Conservation (phyloP, 1,140 invertebrate species). For the Aphelenchoides fujianensis region DNA sequence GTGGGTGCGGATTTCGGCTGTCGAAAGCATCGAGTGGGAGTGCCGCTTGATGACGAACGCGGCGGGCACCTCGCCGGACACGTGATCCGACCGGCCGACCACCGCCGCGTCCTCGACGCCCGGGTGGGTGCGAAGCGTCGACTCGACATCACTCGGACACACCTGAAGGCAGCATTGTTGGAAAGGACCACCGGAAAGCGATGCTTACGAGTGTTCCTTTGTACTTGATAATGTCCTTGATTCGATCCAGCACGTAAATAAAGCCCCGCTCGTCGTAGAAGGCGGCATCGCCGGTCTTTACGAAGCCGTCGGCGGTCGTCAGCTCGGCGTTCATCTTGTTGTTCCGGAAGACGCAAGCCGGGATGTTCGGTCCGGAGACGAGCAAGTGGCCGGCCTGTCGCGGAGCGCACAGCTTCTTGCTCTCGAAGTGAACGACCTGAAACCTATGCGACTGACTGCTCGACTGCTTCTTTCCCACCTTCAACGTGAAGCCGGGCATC, state of each 20-base stretch:
- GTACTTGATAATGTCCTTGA: constrained; percentile 60
- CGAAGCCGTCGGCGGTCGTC: too few species aligned
- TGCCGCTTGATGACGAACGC: constrained; percentile 72
- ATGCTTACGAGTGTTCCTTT: constrained; percentile 44
- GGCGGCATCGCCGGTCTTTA: constrained; percentile 59
- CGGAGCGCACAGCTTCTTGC: constrained; percentile 46
- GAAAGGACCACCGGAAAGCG: neutral
- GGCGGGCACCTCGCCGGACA: constrained; percentile 74
- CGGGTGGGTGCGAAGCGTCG: constrained; percentile 72
- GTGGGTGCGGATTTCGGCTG: constrained; percentile 51
- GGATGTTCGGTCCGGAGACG: constrained; percentile 65
- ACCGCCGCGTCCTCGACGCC: constrained; percentile 78
- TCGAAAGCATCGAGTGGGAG: constrained; percentile 41
- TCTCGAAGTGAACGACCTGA: constrained; percentile 49
- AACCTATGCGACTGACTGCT: constrained; percentile 15
- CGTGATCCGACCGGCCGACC: constrained; percentile 73
- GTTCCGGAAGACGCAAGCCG: constrained; percentile 43
- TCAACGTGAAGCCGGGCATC: constrained; percentile 70
- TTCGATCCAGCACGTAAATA: constrained; percentile 59
- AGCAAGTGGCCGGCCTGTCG: constrained; percentile 45
- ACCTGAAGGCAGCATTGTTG: constrained; percentile 72
- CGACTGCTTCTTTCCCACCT: constrained; percentile 64
- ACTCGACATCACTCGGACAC: constrained; percentile 79
- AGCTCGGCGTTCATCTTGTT: too few species aligned
- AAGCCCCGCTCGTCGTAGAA: constrained; percentile 61